Conservation (phyloP, 1,140 invertebrate genomes). For the Periplaneta americana region DNA sequence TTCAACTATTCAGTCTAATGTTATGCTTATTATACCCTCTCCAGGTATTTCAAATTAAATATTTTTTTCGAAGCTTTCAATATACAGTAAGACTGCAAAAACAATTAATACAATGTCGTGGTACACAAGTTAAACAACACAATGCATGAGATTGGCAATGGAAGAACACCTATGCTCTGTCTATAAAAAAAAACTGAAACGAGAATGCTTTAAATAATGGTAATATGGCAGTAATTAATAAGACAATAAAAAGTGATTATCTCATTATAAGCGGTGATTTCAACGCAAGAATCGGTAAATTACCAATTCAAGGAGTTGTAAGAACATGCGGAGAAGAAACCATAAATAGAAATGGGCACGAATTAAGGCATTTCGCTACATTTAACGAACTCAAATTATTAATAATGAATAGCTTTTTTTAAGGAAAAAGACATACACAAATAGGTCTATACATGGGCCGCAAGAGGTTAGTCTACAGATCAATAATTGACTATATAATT, state of each 20-base stretch:
- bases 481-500: neutral
- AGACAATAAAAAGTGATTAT: neutral
- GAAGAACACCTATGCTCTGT: too few species aligned
- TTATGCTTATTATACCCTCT: too few species aligned
- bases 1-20: neutral
- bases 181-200: too few species aligned
- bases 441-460: neutral
- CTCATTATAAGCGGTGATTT: too few species aligned
- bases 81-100: too few species aligned
- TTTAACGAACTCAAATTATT: neutral
- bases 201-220: too few species aligned
- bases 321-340: neutral
- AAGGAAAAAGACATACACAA: neutral
- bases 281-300: too few species aligned
- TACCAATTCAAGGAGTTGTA: neutral
- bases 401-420: neutral
- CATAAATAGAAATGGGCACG: neutral
- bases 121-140: too few species aligned
- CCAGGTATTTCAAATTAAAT: too few species aligned
- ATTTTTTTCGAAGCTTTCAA: too few species aligned
- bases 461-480: neutral
- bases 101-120: too few species aligned
- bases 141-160: too few species aligned
- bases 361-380: neutral
- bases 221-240: neutral